Evolutionary conservation across 1,140 invertebrate species (phyloP), one percentile per base, ranked within the genome.

Genomic region (Manduca sexta): DNA sequence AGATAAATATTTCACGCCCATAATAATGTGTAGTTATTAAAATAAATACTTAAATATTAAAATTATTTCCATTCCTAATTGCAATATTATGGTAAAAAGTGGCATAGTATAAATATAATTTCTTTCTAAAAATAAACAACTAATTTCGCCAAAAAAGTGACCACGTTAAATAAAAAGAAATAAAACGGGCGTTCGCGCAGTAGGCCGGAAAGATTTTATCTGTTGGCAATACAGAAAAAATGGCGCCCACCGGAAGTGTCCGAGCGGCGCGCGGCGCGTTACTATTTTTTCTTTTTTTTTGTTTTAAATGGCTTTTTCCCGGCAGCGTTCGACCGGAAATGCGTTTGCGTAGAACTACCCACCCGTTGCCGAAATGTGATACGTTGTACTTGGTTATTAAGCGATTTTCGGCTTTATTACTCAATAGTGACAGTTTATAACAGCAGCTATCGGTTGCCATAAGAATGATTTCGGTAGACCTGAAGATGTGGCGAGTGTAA

Each of bases 221-320:
- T 83, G 79, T 82, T 82, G 76, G 79, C 79, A 80, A 83, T 85
- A 85, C 76, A 85, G 79, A 85, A 85, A 85, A 85, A 85, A 85
- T 85, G 78, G 82, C 82, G 82, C 75, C 82, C 82, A 85, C 82
- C 82, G 82, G 82, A 85, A 85, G 82, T 82, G 82, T 83, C 82
- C 82, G 78, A 85, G 68, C 79, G 72, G 75, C 71, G 78, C 72
- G 75, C 74, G 69, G 79, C 78, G 74, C 79, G 79, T 83, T 85
- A 82, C 79, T 76, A 82, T 82, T 85, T 85, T 84, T 67, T 65
- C n/a, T 26, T 8, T 60, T 76, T 84, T 83, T 85, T 85, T 85
- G 77, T 82, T 85, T 85, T 85, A 82, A 85, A 85, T 83, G 74
- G 78, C 79, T 82, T 85, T 85, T 85, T 85, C 82, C 82, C 82